Conservation (phyloP, 2,888 invertebrate species). For the Netelia inedita region DNA sequence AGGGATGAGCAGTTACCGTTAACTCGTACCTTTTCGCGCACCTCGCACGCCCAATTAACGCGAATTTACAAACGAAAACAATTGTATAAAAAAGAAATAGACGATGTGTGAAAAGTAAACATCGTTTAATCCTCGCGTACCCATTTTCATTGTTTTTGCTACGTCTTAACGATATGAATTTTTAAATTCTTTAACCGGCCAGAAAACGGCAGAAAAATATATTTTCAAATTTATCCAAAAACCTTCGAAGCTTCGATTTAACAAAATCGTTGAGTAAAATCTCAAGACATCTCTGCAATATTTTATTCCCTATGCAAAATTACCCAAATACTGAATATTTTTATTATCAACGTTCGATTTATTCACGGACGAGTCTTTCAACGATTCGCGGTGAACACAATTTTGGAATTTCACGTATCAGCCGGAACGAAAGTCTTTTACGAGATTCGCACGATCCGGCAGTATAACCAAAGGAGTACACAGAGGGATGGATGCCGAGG, state of each 20-base stretch:
- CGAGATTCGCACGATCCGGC: not conserved
- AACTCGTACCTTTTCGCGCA: conserved; percentile 35
- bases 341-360: not conserved
- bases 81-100: not conserved
- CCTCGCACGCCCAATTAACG: not conserved
- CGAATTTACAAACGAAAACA: not conserved
- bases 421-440: not conserved
- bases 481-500: not conserved
- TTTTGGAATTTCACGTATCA: not conserved
- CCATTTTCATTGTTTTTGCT: no score
- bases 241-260: no score
- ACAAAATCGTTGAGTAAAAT: no score
- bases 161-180: no score
- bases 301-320: not conserved
- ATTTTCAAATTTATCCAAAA: no score
- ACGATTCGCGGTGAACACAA: not conserved
- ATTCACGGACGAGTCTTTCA: not conserved
- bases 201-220: no score
- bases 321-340: not conserved
- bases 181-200: no score
- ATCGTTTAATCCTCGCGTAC: no score
- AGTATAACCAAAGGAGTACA: not conserved
- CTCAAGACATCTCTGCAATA: not conserved
- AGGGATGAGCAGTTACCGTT: conserved; percentile 16
- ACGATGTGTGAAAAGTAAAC: not conserved